Evolutionary conservation across 2,888 invertebrate genomes (phyloP).

Genomic region (Drosophila maculinotata): DNA sequence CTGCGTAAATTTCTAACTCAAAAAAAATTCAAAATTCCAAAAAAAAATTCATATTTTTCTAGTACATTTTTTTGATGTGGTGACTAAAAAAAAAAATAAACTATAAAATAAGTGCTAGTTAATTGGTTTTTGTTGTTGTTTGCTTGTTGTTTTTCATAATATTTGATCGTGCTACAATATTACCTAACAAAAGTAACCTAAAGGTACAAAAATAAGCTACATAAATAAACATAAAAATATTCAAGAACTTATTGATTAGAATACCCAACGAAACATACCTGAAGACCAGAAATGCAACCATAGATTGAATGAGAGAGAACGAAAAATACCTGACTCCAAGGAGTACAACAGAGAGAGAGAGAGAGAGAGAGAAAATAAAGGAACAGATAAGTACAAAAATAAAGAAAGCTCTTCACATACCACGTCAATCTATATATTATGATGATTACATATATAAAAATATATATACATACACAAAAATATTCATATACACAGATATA

Average conservation of each 20-base stretch:
- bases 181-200: constrained; percentile 12
- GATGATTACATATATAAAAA: not conserved
- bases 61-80: constrained; percentile 38
- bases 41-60: constrained; percentile 25
- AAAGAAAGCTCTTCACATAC: not conserved
- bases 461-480: constrained; percentile 11
- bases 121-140: constrained; percentile 19
- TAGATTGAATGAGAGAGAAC: no score
- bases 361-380: not conserved
- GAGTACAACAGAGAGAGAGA: constrained; percentile 13
- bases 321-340: constrained; percentile 9
- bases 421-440: not conserved
- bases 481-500: constrained; percentile 1
- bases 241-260: constrained; percentile 14
- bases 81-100: not conserved
- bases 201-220: constrained; percentile 10
- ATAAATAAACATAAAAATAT: not conserved
- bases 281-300: constrained; percentile 13
- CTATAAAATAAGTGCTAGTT: constrained; percentile 23
- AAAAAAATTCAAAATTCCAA: not conserved
- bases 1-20: constrained; percentile 19
- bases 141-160: constrained; percentile 10
- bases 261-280: constrained; percentile 36
- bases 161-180: constrained; percentile 6
- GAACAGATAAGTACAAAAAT: constrained; percentile 11